Evolutionary conservation across 2,888 invertebrate species (phyloP).

Genomic region (Ethmia dodecea): DNA sequence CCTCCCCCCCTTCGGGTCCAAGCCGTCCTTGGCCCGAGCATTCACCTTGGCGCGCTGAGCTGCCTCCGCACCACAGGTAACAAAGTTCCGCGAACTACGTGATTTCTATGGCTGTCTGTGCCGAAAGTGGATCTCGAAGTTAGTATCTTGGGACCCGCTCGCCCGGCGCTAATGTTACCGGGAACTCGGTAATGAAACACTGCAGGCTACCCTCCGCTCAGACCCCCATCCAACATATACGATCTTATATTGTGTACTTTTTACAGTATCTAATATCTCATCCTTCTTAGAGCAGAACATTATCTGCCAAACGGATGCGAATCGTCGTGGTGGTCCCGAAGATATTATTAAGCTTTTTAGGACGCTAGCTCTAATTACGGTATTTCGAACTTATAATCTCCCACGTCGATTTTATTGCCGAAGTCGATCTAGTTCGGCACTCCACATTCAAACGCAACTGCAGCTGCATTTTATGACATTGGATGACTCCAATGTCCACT

Average conservation of each 20-base stretch:
- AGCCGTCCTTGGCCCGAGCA: conserved; percentile 75
- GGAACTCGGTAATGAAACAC: conserved; percentile 61
- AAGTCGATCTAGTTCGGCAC: conserved; percentile 23
- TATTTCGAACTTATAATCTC: conserved; percentile 36
- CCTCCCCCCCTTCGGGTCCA: conserved; percentile 61
- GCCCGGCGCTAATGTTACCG: conserved; percentile 51
- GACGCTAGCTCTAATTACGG: conserved; percentile 38
- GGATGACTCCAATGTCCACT: too few species aligned
- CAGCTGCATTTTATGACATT: conserved; percentile 10
- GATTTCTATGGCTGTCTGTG: conserved; percentile 72
- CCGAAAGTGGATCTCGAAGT: conserved; percentile 33
- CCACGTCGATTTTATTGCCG: conserved; percentile 49
- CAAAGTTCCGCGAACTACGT: conserved; percentile 76
- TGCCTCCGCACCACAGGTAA: conserved; percentile 72
- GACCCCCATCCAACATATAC: conserved; percentile 30
- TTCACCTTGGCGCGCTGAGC: conserved; percentile 75
- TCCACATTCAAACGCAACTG: conserved; percentile 21
- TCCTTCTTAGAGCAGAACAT: conserved; percentile 26
- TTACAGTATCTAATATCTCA: conserved; percentile 43
- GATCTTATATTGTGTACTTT: conserved; percentile 33
- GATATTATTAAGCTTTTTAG: conserved; percentile 30
- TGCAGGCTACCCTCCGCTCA: conserved; percentile 30
- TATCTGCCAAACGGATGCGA: conserved; percentile 25
- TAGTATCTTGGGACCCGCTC: conserved; percentile 35
- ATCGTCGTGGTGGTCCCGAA: conserved; percentile 56